Base-by-base conservation (phyloP, 1,140 invertebrate genomes). In the Pogonomyrmex barbatus region DNA sequence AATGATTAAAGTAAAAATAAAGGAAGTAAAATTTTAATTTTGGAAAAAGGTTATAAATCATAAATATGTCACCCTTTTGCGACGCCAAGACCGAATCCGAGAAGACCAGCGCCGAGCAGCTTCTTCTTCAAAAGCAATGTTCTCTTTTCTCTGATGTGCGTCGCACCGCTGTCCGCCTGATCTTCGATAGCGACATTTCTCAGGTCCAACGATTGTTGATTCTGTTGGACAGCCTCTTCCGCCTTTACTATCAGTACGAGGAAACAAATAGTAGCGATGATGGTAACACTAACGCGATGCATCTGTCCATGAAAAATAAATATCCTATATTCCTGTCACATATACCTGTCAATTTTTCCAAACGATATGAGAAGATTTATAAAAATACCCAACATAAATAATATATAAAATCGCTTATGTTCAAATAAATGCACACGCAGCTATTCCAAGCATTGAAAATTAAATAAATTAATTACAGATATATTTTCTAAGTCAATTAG, bases 71-170 rank as follows among this genome's bases (percentile, higher is more conserved):
- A 94, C 94, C 94, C 94, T 87, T 94, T 94, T 1, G 90, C 91
- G 36, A 92, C 65, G 0, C 94, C 94, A 14, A 95, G 89, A 17
- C 94, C 94, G 36, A 95, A 93, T 10, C 94, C 94, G 6, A 94
- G 78, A 14, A 95, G 90, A 39, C 94, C 94, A 33, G 94, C 94
- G 0, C 94, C 93, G 9, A 94, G 85, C 2, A 94, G 67, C 70
- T 94, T 93, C 54, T 95, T 95, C 78, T 94, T 94, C 36, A 95
- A 81, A 14, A 94, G 92, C 1, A 95, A 33, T 12, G 94, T 95
- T 45, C 94, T 85, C 33, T 95, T 94, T 77, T 89, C 91, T 90
- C 50, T 77, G 85, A 62, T 88, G 89, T 58, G 70, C 10, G n/a
- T 36, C 4, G 75, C 50, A 4, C 42, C 56, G 0, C 45, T 83